Percentiles rank a stretch among this genome's conserved stretches.
These are phyloP conservation scores for Ceratina japonica DNA, from an alignment of 1,140 invertebrate genomes.

Conservation along the genomic window DNA sequence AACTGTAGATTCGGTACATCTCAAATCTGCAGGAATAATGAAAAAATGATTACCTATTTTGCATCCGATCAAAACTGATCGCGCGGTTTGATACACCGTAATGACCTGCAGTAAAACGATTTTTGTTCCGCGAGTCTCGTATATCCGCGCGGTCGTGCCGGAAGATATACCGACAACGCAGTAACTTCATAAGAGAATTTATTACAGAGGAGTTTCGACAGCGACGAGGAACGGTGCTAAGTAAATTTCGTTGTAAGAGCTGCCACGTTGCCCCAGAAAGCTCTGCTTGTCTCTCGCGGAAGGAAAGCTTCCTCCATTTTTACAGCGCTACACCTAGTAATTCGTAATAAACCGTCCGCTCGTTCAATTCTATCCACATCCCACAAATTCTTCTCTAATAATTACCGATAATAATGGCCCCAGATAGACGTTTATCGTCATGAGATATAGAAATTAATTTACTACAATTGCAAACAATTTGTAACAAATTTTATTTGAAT, in stretches of 20 bases:
- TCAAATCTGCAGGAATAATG: too few relatives aligned
- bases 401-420: too few relatives aligned
- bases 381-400: too few relatives aligned
- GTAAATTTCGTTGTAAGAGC: conserved; percentile 32
- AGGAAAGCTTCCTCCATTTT: not conserved
- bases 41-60: too few relatives aligned
- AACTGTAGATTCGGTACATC: too few relatives aligned
- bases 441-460: too few relatives aligned
- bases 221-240: not conserved
- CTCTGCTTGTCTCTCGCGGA: not conserved
- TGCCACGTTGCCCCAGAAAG: not conserved
- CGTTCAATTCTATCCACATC: too few relatives aligned
- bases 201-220: not conserved
- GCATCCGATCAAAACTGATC: too few relatives aligned
- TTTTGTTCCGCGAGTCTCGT: not conserved
- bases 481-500: too few relatives aligned
- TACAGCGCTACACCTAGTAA: not conserved
- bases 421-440: too few relatives aligned
- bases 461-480: too few relatives aligned
- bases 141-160: not conserved
- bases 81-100: too few relatives aligned
- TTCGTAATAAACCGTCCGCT: not conserved
- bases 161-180: not conserved
- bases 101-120: not conserved
- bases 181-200: conserved; percentile 23